These are phyloP conservation scores for Plebejus anna DNA, from an alignment of 2,888 invertebrate genomes.

Conservation along the genomic window DNA sequence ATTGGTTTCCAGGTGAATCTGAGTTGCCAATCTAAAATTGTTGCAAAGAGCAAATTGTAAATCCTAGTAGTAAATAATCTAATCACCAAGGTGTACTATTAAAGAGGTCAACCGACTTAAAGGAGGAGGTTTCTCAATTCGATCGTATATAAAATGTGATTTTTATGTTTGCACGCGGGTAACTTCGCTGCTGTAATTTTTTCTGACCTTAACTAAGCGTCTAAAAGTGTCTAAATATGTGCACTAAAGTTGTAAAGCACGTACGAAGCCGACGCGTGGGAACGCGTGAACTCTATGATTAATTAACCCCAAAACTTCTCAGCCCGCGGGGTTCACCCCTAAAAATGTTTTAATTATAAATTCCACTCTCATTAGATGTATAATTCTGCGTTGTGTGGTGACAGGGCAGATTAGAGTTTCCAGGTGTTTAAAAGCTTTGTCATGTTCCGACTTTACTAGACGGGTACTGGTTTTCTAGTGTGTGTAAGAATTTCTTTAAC, in stretches of 20 bases:
- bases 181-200: too few relatives aligned
- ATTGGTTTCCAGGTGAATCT: background rate
- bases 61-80: too few relatives aligned
- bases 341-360: constrained; percentile 28
- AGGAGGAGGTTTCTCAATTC: too few relatives aligned
- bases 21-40: background rate
- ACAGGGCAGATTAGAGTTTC: background rate
- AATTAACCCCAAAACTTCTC: constrained; percentile 11
- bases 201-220: background rate
- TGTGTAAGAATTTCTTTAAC: too few relatives aligned
- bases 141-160: too few relatives aligned
- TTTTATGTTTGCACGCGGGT: too few relatives aligned
- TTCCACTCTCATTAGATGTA: constrained; percentile 12
- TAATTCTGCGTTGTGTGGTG: background rate
- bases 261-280: background rate
- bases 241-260: background rate
- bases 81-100: too few relatives aligned
- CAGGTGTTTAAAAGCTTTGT: background rate
- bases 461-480: too few relatives aligned
- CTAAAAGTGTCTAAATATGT: background rate
- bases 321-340: background rate
- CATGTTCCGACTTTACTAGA: background rate
- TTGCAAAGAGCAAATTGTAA: background rate
- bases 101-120: too few relatives aligned
- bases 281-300: constrained; percentile 24